These are phyloP conservation scores for Saccostrea echinata DNA, from an alignment of 1,140 invertebrate genomes.

Conservation along the genomic window DNA sequence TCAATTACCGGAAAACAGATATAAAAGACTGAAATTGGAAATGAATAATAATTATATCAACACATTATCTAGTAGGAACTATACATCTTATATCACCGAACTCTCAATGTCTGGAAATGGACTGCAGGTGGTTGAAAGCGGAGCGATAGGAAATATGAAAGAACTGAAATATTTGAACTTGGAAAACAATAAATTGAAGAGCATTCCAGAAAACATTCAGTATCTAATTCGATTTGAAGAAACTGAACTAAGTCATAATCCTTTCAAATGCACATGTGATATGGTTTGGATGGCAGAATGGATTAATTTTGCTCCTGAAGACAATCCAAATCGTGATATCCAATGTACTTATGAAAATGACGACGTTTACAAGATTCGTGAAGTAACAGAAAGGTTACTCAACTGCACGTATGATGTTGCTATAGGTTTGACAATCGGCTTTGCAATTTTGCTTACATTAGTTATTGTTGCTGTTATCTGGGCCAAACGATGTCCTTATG, in stretches of 20 bases:
- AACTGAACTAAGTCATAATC: slow-evolving; percentile 40
- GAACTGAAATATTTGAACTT: slow-evolving; percentile 38
- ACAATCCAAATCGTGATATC: slow-evolving; percentile 13
- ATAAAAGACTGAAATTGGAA: slow-evolving; percentile 34
- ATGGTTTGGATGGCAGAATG: slow-evolving; percentile 57
- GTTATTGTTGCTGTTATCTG: slow-evolving; percentile 50
- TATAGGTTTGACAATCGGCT: slow-evolving; percentile 53
- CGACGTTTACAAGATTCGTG: slow-evolving; percentile 46
- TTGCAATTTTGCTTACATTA: slow-evolving; percentile 45
- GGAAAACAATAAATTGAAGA: slow-evolving; percentile 50
- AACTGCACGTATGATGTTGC: slow-evolving; percentile 50
- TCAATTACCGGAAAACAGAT: slow-evolving; percentile 37
- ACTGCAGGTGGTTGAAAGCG: slow-evolving; percentile 22
- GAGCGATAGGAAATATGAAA: slow-evolving; percentile 46
- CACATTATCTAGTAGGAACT: slow-evolving; percentile 17
- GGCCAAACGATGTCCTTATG: slow-evolving; percentile 57
- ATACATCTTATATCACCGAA: neutral
- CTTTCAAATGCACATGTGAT: slow-evolving; percentile 49
- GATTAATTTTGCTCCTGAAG: slow-evolving; percentile 41
- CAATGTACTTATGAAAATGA: slow-evolving; percentile 39
- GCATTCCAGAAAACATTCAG: slow-evolving; percentile 44
- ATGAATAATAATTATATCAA: slow-evolving; percentile 45
- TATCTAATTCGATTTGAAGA: slow-evolving; percentile 41
- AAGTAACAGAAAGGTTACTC: slow-evolving; percentile 46
- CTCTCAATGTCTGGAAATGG: slow-evolving; percentile 39